These are phyloP conservation scores for Zelostemma sp. DNA, from an alignment of 1,140 invertebrate genomes.

Conservation along the genomic window DNA sequence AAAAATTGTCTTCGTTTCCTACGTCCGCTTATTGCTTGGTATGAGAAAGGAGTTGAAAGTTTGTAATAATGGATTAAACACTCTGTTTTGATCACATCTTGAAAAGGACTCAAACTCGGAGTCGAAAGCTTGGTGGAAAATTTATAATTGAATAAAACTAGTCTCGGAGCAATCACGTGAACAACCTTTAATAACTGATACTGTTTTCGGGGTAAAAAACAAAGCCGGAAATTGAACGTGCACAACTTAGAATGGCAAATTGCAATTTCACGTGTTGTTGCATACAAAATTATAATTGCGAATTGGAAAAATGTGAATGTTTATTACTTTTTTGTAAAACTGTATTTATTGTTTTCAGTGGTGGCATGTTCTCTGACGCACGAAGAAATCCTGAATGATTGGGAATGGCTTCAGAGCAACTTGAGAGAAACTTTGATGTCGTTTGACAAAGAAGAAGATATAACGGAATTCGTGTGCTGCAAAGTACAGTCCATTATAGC, in stretches of 20 bases:
- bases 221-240: background rate
- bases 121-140: background rate
- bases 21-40: too few species aligned
- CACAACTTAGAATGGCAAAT: too few species aligned
- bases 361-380: conserved; percentile 88
- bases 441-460: conserved; percentile 95
- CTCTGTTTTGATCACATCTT: too few species aligned
- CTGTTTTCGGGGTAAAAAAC: too few species aligned
- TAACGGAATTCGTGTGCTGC: conserved; percentile 94
- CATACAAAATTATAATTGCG: too few species aligned
- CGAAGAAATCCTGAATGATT: conserved; percentile 90
- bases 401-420: conserved; percentile 94
- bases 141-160: background rate
- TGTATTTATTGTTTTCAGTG: conserved; percentile 72
- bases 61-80: too few species aligned
- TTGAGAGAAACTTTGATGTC: conserved; percentile 86
- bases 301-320: too few species aligned
- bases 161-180: too few species aligned
- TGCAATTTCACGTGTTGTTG: too few species aligned
- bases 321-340: background rate
- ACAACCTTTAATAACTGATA: too few species aligned
- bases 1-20: too few species aligned
- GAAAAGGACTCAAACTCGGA: too few species aligned
- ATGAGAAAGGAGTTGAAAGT: background rate
- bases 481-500: conserved; percentile 96